Evolutionary conservation across 2,113 vertebrate genomes (phyloP).

Genomic region (Syngnathus floridae): DNA sequence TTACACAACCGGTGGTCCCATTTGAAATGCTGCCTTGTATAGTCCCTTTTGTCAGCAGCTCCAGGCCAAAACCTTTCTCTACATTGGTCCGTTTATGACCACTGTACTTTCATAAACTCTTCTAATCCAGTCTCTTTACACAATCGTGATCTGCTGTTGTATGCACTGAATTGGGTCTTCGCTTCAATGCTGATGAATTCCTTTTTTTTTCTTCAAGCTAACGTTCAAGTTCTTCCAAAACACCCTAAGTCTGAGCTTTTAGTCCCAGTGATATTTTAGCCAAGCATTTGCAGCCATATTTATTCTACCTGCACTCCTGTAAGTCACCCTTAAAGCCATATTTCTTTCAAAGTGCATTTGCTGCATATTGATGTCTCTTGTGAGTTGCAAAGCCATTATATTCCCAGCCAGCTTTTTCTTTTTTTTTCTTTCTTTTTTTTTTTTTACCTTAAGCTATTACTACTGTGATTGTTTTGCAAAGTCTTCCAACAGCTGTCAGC

Average conservation of each 20-base stretch:
- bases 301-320: background rate
- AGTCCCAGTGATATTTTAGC: background rate
- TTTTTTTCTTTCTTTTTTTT: too few species aligned
- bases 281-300: background rate
- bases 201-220: background rate
- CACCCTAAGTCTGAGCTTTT: background rate
- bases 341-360: background rate
- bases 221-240: slow-evolving; percentile 6
- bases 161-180: slow-evolving; percentile 8
- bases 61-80: slow-evolving; percentile 26
- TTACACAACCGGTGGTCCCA: slow-evolving; percentile 5
- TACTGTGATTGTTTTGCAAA: slow-evolving; percentile 35
- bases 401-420: slow-evolving; percentile 24
- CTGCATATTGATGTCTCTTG: slow-evolving; percentile 9
- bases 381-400: slow-evolving; percentile 23
- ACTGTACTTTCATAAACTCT: slow-evolving; percentile 24
- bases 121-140: background rate
- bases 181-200: background rate
- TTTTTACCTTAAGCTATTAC: slow-evolving; percentile 22
- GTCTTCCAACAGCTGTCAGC: slow-evolving; percentile 43
- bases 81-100: slow-evolving; percentile 16
- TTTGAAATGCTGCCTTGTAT: slow-evolving; percentile 9
- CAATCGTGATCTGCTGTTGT: background rate
- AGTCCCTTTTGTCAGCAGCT: slow-evolving; percentile 33
- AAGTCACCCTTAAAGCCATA: background rate